Base-by-base conservation (phyloP, 2,888 invertebrate species). In the Vannuccia rotundouncinata region DNA sequence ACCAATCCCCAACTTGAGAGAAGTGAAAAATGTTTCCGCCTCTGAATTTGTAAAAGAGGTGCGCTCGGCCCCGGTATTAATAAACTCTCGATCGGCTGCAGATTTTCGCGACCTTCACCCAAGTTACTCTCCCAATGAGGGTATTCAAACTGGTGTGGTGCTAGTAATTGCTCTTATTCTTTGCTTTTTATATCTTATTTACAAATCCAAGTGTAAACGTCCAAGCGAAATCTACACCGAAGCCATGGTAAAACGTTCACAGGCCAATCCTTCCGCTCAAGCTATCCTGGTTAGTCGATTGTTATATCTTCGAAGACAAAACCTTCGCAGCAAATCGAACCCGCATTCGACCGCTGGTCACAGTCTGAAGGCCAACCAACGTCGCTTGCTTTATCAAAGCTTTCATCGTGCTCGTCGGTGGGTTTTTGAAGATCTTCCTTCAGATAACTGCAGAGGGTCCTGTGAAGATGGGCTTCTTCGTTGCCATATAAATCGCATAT, bases 191-290 rank as follows among this genome's bases (percentile, higher is more conserved):
- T 81, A 81, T 73, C 22, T 81, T 1, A 28, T 81, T 30, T 81
- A 81, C 74, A 81, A 81, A 73, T 81, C 81, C 25, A 81, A 81
- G 59, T 81, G 81, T 29, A 81, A 81, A 30, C 81, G 81, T 28
- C 79, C 80, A 22, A 27, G 59, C 5, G 81, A 81, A 30, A 74
- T 81, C 45, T 81, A 81, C 59, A 30, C 81, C 27, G 81, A 81
- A n/a, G 81, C 81, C 25, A 81, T 81, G 79, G 81, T 81, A 0
- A 66, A 66, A 28, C 75, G 81, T 1, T 81, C 80, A 1, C 81
- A 81, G 25, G 29, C 30, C 28, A 59, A 80, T 74, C 79, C 79
- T n/a, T 10, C 75, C 5, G 75, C 75, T 28, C 27, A 29, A 27
- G 75, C 31, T 13, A 75, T 75, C 17, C 75, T 75, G 2, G 66